Base-by-base conservation (phyloP, 2,113 vertebrate species). In the Passer montanus region DNA sequence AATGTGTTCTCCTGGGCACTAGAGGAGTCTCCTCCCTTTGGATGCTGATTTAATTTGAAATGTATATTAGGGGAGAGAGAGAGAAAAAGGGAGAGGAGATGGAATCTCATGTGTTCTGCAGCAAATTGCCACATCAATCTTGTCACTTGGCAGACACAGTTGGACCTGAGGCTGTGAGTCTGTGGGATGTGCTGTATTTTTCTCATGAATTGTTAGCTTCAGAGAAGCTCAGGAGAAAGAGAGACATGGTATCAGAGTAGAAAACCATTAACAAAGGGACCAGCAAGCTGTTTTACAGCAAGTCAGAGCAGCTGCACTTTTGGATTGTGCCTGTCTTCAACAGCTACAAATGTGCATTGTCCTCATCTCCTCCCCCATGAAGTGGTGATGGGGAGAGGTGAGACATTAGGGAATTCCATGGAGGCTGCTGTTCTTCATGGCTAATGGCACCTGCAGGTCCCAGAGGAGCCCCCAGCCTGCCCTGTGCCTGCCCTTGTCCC, bases 31-130 rank as follows among this genome's bases (percentile, higher is more conserved):
- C 31, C 72, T 84, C 67, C 41, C 37, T 89, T 88, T 83, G 84
- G 91, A 94, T 84, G 83, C 79, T 95, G 89, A 96, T 94, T 94
- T 59, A 74, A 79, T 77, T 63, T 93, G 90, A 95, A 95, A 87
- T 80, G 79, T 53, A 14, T 93, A 62, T 93, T 87, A 77, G 31
- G 47, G 63, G 31, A 8, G 84, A 46, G 41, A 46, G 75, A 47
- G n/a, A 52, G 7, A 70, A 23, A 50, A 62, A 58, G 68, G 55
- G 60, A 62, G 74, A 53, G 52, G 44, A 58, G 27, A 49, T 1
- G 14, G 55, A 70, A 49, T 85, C 59, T 75, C 11, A 0, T 66
- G 12, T 84, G 87, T 76, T 97, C 64, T 73, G 85, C 70, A 76
- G 73, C 87, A 74, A 78, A 91, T 88, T 94, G 77, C 86, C 84